These are phyloP conservation scores for Chironomus riparius DNA, from an alignment of 2,888 invertebrate species.

Conservation along the genomic window DNA sequence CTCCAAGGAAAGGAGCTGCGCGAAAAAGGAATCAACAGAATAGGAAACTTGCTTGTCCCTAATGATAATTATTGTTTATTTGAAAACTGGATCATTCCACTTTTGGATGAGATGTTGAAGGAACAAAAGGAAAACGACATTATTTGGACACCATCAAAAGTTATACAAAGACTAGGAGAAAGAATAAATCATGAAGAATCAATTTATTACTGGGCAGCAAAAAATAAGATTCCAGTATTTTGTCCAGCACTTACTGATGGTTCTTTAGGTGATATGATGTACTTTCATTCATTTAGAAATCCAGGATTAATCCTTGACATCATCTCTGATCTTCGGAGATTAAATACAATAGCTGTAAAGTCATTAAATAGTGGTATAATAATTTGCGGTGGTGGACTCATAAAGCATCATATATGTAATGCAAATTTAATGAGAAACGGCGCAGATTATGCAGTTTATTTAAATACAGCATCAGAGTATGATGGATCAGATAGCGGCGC, in stretches of 20 bases:
- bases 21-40: conserved; percentile 71
- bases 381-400: conserved; percentile 88
- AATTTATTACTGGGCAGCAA: conserved; percentile 94
- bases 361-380: conserved; percentile 92
- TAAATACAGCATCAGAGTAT: conserved; percentile 93
- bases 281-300: conserved; percentile 82
- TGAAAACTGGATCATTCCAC: conserved; percentile 91
- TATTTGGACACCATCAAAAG: conserved; percentile 87
- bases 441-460: conserved; percentile 87
- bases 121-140: conserved; percentile 69
- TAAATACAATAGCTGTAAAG: conserved; percentile 92
- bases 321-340: conserved; percentile 74
- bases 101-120: conserved; percentile 78
- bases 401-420: conserved; percentile 99
- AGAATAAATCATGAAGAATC: conserved; percentile 84
- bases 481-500: conserved; percentile 98
- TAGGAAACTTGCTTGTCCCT: conserved; percentile 89
- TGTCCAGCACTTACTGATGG: conserved; percentile 98
- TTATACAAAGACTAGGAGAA: conserved; percentile 73
- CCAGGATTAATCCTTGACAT: conserved; percentile 92
- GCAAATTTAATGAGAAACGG: conserved; percentile 99
- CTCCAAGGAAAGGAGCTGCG: conserved; percentile 70
- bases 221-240: conserved; percentile 94
- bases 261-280: conserved; percentile 97
- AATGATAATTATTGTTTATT: conserved; percentile 97